Evolutionary conservation across 2,888 invertebrate genomes (phyloP), one percentile per base, ranked within the genome.

Genomic region (Philopedon plagiatum): DNA sequence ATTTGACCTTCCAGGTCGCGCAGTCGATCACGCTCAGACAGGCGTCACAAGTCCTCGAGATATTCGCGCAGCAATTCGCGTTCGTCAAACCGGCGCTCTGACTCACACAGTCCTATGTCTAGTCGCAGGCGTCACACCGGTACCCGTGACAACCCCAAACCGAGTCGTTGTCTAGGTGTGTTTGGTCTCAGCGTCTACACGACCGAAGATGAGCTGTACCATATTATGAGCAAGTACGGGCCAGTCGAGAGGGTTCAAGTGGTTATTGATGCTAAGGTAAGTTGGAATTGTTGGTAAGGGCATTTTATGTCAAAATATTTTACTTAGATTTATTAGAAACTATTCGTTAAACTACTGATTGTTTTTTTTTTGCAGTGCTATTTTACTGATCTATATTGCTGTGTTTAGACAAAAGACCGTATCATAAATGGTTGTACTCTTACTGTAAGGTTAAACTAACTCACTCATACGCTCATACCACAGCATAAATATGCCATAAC

Each of bases 151-250:
- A 93, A 95, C 83, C 98, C 98, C 0, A 91, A 93, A 74, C 94
- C 95, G 1, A 94, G 93, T 54, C 89, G 95, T 63, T 98, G 98
- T 83, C 89, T 99, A 57, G 99, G 99, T 15, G 93, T 99, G 9
- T 99, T 99, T 85, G 98, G 98, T 2, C 87, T 99, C 67, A 97
- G 95, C 82, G 91, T 97, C 64, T 93, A 94, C 86, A 99, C 98
- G 0, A 94, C 96, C 0, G 98, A 98, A 84, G 91, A 94, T 79
- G 95, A 97, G 85, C 90, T 99, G 44, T 92, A 94, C 82, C 94
- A 97, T 80, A 94, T 98, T 77, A 98, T 99, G 87, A 91, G 92
- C 51, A 95, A 96, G 84, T 98, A 92, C 84, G 98, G 98, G 1
- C 93, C 93, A 0, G 93, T 99, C 32, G 96, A 98, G 83, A 92